Percentiles rank a stretch among this genome's conserved stretches.
phyloP scores from a whole-genome alignment of 2,797 vertebrate genomes.

The Hippocampus kuda region DNA sequence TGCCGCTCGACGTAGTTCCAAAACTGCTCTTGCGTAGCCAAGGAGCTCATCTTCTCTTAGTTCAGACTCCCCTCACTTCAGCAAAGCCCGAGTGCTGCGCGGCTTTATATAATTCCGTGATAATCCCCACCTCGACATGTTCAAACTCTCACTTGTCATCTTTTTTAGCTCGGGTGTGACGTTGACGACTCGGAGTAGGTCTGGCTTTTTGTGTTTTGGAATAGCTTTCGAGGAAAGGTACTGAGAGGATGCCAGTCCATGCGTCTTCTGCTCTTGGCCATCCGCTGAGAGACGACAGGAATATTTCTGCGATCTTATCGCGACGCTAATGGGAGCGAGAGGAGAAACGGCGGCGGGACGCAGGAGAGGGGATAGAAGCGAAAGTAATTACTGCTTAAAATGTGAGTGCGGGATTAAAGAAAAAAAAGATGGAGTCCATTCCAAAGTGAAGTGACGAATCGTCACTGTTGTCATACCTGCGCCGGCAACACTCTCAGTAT shows the following conservation, averaged over 20 bases:
- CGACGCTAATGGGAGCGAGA: slow-evolving; percentile 10
- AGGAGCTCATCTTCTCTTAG: slow-evolving; percentile 6
- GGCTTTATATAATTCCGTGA: slow-evolving; percentile 2
- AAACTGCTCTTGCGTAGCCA: background rate
- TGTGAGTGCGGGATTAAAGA: slow-evolving; percentile 23
- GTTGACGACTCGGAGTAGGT: background rate
- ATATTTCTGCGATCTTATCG: slow-evolving; percentile 29
- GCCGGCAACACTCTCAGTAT: background rate
- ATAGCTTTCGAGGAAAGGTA: background rate
- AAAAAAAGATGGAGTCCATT: background rate
- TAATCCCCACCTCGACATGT: slow-evolving; percentile 4
- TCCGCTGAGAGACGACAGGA: slow-evolving; percentile 19
- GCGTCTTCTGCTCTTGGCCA: slow-evolving; percentile 6
- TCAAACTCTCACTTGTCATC: slow-evolving; percentile 5
- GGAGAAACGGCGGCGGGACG: slow-evolving; percentile 9
- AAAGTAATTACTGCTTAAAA: slow-evolving; percentile 35
- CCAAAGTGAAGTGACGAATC: slow-evolving; percentile 9
- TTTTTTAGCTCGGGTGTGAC: background rate
- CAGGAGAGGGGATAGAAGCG: slow-evolving; percentile 9
- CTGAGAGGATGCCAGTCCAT: slow-evolving; percentile 1
- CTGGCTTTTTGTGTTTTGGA: background rate
- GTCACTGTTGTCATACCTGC: background rate
- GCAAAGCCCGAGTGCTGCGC: background rate
- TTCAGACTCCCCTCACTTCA: background rate
- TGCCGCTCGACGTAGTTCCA: background rate